Percentiles rank a stretch among this genome's conserved stretches.
These are phyloP conservation scores for Phalacrocorax aristotelis DNA, from an alignment of 2,113 vertebrate genomes.

Conservation along the genomic window DNA sequence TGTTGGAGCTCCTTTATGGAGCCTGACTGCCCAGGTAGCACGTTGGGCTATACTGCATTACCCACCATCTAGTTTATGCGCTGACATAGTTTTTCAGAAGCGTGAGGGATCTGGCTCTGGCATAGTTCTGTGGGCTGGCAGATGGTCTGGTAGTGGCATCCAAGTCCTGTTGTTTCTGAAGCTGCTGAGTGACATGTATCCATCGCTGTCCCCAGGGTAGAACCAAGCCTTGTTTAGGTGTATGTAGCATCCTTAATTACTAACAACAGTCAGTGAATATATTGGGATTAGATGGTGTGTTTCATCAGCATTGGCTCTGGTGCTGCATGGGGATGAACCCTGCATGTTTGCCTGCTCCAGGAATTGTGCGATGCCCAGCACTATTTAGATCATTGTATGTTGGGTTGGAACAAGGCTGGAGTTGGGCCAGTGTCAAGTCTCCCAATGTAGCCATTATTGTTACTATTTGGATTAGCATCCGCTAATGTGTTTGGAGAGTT, in stretches of 20 bases:
- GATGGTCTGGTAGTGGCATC: not conserved
- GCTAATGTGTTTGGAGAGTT: not conserved
- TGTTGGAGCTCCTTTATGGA: not conserved
- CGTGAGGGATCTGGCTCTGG: not conserved
- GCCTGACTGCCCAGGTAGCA: not conserved
- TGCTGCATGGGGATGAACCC: not conserved
- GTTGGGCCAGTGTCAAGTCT: not conserved
- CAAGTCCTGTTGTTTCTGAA: not conserved
- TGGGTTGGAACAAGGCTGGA: not conserved
- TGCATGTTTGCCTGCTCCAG: not conserved
- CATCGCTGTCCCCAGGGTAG: not conserved
- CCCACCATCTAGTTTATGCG: not conserved
- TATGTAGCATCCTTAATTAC: not conserved
- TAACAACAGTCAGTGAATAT: not conserved
- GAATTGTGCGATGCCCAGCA: not conserved
- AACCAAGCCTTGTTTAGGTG: not conserved
- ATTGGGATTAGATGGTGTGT: not conserved
- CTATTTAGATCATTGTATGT: accelerated
- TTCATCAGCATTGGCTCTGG: accelerated
- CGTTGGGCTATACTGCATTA: not conserved
- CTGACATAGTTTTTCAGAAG: not conserved
- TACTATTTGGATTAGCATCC: not conserved
- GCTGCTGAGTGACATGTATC: not conserved
- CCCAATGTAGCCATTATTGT: not conserved
- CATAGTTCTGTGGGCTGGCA: not conserved